These are phyloP conservation scores for Bucco capensis DNA, from an alignment of 2,113 vertebrate genomes.

Conservation along the genomic window DNA sequence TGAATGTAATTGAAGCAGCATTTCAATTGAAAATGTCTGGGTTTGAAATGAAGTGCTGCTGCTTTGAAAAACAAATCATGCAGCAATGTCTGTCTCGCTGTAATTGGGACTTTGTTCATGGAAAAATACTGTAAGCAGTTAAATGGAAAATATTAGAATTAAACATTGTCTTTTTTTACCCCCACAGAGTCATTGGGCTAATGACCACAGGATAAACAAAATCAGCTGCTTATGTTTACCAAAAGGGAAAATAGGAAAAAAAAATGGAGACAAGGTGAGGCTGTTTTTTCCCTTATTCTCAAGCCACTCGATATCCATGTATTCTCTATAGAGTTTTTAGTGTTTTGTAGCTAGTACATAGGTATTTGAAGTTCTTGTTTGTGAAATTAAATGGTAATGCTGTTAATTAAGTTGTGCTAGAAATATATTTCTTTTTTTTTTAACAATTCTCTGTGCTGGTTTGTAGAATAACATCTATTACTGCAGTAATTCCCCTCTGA, in stretches of 20 bases:
- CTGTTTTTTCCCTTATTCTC: not conserved
- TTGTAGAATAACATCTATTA: not conserved
- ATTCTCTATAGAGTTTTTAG: not conserved
- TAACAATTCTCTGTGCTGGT: rapidly evolving
- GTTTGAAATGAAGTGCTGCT: rapidly evolving
- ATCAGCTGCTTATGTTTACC: not conserved
- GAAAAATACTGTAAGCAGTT: not conserved
- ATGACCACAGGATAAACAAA: not conserved
- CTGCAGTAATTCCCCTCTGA: not conserved
- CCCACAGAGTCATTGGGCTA: not conserved
- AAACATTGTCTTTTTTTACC: rapidly evolving
- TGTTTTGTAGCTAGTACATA: rapidly evolving
- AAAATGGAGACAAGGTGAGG: not conserved
- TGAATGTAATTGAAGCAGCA: not conserved
- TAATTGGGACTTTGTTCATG: too few species aligned
- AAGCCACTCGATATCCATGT: too few species aligned
- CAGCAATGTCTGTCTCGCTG: rapidly evolving
- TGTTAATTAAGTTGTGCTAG: not conserved
- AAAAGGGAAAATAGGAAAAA: not conserved
- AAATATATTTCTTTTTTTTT: not conserved
- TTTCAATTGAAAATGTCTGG: rapidly evolving
- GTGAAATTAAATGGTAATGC: not conserved
- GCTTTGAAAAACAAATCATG: rapidly evolving
- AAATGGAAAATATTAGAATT: not conserved
- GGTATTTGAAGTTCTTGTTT: too few species aligned